phyloP scores from a whole-genome alignment of 2,888 invertebrate species.

The Lasioglossum marginatum region DNA sequence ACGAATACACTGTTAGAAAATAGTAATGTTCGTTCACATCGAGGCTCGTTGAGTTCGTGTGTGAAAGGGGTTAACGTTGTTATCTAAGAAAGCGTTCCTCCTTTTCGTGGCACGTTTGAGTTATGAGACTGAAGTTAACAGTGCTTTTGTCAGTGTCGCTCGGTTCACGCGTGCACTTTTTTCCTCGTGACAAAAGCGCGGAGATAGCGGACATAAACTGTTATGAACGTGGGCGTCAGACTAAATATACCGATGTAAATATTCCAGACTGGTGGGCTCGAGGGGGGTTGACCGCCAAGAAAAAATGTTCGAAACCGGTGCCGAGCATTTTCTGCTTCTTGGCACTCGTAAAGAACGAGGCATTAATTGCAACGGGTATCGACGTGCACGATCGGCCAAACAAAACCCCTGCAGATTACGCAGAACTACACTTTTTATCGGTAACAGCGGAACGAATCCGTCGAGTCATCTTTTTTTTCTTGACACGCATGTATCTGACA shows the following conservation, averaged over 20 bases:
- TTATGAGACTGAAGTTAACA: neutral
- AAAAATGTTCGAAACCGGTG: constrained; percentile 41
- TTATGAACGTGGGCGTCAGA: constrained; percentile 78
- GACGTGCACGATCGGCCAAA: constrained; percentile 35
- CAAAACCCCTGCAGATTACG: constrained; percentile 5
- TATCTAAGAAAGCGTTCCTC: neutral
- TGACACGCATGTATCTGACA: neutral
- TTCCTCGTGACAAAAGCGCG: constrained; percentile 65
- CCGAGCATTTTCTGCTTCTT: constrained; percentile 31
- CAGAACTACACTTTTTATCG: neutral
- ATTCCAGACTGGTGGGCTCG: constrained; percentile 61
- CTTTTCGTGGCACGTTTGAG: neutral
- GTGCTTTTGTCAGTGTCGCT: constrained; percentile 19
- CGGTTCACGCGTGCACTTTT: constrained; percentile 28
- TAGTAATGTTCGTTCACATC: neutral
- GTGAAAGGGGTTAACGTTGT: neutral
- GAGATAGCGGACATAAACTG: constrained; percentile 74
- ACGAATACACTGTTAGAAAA: neutral
- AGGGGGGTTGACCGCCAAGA: constrained; percentile 65
- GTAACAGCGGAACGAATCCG: neutral
- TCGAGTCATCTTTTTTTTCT: neutral
- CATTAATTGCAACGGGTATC: constrained; percentile 47
- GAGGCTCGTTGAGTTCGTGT: neutral
- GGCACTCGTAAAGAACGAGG: constrained; percentile 40
- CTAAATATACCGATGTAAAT: constrained; percentile 82